Base-by-base conservation (phyloP, 2,113 vertebrate species). In the Gnathonemus echidnorhynchus region DNA sequence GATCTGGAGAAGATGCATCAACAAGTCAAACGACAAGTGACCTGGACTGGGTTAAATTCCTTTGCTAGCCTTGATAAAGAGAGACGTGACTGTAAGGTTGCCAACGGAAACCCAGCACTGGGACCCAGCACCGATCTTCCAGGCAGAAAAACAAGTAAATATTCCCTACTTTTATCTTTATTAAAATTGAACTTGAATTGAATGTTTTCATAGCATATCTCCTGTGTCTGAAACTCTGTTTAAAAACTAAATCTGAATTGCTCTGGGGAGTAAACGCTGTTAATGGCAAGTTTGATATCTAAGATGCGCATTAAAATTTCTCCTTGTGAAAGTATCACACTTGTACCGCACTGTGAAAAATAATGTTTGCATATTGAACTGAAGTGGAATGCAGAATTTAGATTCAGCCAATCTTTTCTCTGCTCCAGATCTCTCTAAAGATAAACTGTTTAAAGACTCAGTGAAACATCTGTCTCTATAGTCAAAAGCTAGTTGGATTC, bases 91-190 rank as follows among this genome's bases (percentile, higher is more conserved):
- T 70, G 91, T 88, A 90, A 87, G 70, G 93, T 89, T 92, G 91
- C 93, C 90, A 95, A 93, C 91, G 92, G 84, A 77, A 94, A 95
- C 89, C 86, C 90, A 66, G 80, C 88, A 13, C 24, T 91, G 89
- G 90, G 50, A 39, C 62, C 91, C 6, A 77, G 85, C 84, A 66
- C 88, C 35, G 56, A 62, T 88, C 92, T 92, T 89, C 92, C 93
- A 89, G 93, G 90, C 62, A 91, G 92, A 89, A 96, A 95, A 95
- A 96, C 95, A 94, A 96, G 96, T 97, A 94, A 96, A 95, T 94
- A 88, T 83, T 1, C 31, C 31, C 35, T 91, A 45, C 91, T 88
- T 13, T 7, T 91, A 91, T 92, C 50, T 56, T 92, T 87, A 87
- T 90, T 48, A 17, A 58, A 88, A 42, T 77, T 1, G 5, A 66